phyloP scores from a whole-genome alignment of 2,113 vertebrate genomes.

The Spermophilus dauricus region DNA sequence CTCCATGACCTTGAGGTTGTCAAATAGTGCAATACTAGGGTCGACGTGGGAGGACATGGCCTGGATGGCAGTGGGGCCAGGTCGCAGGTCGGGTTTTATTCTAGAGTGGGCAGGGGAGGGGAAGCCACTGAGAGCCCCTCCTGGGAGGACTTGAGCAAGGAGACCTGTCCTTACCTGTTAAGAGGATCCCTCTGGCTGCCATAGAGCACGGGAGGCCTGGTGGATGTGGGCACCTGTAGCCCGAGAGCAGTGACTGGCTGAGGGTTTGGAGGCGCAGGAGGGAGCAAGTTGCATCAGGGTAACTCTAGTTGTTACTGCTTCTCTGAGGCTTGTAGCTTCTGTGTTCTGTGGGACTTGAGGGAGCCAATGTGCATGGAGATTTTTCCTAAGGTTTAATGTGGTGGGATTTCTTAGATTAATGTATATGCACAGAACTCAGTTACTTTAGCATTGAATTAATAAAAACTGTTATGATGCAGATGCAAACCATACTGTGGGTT shows the following conservation, averaged over 20 bases:
- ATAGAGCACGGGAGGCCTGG: fast-evolving
- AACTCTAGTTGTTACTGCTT: neutral
- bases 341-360: neutral
- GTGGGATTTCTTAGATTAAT: neutral
- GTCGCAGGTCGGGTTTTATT: neutral
- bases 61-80: neutral
- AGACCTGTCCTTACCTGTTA: no score
- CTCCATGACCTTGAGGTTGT: neutral
- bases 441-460: neutral
- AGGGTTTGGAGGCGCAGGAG: neutral
- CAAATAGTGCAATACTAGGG: neutral
- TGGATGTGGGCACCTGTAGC: neutral
- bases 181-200: neutral
- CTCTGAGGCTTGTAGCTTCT: neutral
- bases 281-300: neutral
- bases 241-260: neutral
- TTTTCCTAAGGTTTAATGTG: neutral
- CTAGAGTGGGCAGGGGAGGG: neutral
- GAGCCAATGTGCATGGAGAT: neutral
- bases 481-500: neutral
- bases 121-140: neutral
- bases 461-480: neutral
- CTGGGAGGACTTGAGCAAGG: neutral
- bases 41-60: neutral
- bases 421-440: neutral